Conservation (phyloP, 2,888 invertebrate species). For the Hydrotaea cyrtoneurina region DNA sequence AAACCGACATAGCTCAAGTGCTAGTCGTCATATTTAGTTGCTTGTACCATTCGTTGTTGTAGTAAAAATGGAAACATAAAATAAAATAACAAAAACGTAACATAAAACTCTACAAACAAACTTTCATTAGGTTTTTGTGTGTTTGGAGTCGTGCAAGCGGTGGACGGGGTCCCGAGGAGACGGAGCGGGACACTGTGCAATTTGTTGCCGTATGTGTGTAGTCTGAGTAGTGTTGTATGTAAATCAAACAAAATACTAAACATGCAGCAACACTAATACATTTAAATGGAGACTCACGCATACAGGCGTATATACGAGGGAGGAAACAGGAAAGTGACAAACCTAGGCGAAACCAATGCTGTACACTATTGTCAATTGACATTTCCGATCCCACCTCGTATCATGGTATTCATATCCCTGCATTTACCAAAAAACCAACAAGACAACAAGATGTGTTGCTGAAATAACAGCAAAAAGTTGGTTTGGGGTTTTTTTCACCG, state of each 20-base stretch:
- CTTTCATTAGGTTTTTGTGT: slow-evolving; percentile 30
- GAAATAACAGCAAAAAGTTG: neutral
- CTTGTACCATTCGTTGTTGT: neutral
- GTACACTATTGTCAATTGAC: no score
- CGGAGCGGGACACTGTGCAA: neutral
- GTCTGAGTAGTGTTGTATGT: neutral
- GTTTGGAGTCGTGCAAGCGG: neutral
- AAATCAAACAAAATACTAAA: neutral
- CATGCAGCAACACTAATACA: neutral
- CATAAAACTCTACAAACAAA: slow-evolving; percentile 56
- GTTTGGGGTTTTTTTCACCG: neutral
- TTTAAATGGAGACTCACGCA: neutral
- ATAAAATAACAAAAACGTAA: slow-evolving; percentile 54
- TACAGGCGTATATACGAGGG: neutral
- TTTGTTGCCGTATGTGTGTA: neutral
- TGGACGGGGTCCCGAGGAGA: neutral
- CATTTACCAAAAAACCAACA: neutral
- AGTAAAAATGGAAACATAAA: slow-evolving; percentile 52
- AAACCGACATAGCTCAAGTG: neutral
- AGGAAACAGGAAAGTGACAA: neutral
- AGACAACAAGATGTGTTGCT: slow-evolving; percentile 1
- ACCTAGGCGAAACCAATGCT: no score
- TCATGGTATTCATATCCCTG: neutral
- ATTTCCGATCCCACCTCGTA: neutral
- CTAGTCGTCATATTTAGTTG: no score